A percentile compares a stretch with the other conserved stretches of the same genome.
Conservation (phyloP, 2,888 invertebrate species). For the Alviniconcha strummeri region DNA sequence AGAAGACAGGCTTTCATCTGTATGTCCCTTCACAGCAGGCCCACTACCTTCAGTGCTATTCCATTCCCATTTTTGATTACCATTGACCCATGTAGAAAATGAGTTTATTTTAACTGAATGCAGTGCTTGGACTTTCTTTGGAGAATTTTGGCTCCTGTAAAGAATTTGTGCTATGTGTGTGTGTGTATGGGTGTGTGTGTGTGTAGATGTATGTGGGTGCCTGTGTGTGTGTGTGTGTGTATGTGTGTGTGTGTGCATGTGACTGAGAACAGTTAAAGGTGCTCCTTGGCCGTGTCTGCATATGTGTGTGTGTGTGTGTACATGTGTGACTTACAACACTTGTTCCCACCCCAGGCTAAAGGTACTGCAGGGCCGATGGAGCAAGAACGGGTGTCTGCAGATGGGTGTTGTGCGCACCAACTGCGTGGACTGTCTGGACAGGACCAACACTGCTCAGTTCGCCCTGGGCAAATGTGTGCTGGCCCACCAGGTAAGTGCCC, state of each 20-base stretch:
- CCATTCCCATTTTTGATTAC: no score
- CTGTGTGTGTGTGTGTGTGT: not conserved
- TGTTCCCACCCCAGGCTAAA: slow-evolving; percentile 47
- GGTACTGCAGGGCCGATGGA: slow-evolving; percentile 55
- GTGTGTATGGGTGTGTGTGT: not conserved
- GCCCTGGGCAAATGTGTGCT: slow-evolving; percentile 94
- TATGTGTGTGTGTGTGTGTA: not conserved
- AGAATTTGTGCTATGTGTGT: not conserved
- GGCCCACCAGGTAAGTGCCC: slow-evolving; percentile 80
- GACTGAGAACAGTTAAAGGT: not conserved
- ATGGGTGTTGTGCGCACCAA: slow-evolving; percentile 86
- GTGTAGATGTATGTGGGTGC: not conserved
- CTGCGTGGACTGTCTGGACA: slow-evolving; percentile 98
- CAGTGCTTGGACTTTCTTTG: no score
- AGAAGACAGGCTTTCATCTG: no score
- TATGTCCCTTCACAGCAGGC: no score
- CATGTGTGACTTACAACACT: not conserved
- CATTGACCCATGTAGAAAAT: no score
- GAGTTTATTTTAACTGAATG: no score
- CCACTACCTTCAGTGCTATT: no score
- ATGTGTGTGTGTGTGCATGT: not conserved
- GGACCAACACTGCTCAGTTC: slow-evolving; percentile 99
- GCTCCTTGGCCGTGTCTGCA: not conserved
- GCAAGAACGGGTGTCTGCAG: slow-evolving; percentile 54
- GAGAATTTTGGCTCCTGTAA: no score